Evolutionary conservation across 2,888 invertebrate species (phyloP), one percentile per base, ranked within the genome.

Genomic region (Bellardia bayeri): DNA sequence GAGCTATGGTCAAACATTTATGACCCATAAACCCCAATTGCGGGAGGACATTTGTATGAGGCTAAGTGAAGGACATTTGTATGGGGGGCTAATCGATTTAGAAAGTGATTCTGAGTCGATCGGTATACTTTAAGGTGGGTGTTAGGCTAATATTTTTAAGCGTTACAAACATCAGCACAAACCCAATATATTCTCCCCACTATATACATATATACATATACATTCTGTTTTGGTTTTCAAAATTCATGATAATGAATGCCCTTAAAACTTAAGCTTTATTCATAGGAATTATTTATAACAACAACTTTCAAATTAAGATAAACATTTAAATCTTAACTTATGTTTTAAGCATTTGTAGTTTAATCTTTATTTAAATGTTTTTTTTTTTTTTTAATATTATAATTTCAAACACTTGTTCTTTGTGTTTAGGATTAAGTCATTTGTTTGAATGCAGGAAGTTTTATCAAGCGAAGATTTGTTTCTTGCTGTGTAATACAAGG

Each of bases 361-460:
- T 72, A 72, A 81, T 81, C 71, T 81, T 16, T 1, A 37, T 23
- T 80, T 71, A 11, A 63, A 71, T 80, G 40, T 63, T 51, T 54
- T 66, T n/a, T 54, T 40, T 40, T 64, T n/a, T n/a, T 33, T 61
- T 56, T 33, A 33, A 13, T 64, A 63, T n/a, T 30, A 56, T 4
- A 42, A 75, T 49, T 82, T 75, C 82, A 82, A 82, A 82, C 82
- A 75, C 68, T 82, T 82, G 82, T 61, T 82, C 74, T 49, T 74
- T 56, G 42, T 58, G 1, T 64, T 9, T 45, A n/a, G 16, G n/a
- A 9, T 74, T 85, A 80, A 85, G 74, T 85, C 85, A 80, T 69
- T 54, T 66, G 51, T 85, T 85, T 74, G 61, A 33, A 37, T 23
- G 40, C 79, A 80, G 85, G 85, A 85, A 75, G 85, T 63, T 75